phyloP scores from a whole-genome alignment of 2,797 vertebrate genomes.

The Distichodus sexfasciatus region DNA sequence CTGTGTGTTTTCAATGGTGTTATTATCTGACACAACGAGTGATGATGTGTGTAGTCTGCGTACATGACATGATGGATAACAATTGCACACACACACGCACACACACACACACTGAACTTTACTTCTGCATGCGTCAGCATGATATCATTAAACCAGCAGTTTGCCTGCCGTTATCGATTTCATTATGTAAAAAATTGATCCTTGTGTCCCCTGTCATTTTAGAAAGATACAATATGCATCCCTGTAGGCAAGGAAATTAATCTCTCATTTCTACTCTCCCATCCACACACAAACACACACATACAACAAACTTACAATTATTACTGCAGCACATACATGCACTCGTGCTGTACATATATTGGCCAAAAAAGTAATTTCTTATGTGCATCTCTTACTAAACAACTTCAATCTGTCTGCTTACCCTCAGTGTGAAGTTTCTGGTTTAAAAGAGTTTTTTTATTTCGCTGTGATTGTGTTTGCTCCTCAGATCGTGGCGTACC shows the following conservation, averaged over 20 bases:
- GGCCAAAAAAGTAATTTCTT: too few relatives aligned
- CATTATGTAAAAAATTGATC: conserved; percentile 78
- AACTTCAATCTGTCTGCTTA: neutral
- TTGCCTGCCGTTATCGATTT: conserved; percentile 65
- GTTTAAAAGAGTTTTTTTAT: neutral
- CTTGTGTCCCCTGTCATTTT: conserved; percentile 68
- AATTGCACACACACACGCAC: too few relatives aligned
- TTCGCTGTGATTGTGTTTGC: conserved; percentile 16
- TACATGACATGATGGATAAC: conserved; percentile 12
- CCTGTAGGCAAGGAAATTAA: conserved; percentile 62
- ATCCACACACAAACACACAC: conserved; percentile 34
- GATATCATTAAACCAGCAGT: conserved; percentile 59
- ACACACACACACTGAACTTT: neutral
- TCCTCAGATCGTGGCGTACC: conserved; percentile 86
- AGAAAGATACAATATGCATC: conserved; percentile 69
- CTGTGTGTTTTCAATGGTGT: conserved; percentile 8
- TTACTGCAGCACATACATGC: neutral
- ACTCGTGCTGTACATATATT: neutral
- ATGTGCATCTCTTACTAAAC: too few relatives aligned
- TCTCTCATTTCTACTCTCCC: conserved; percentile 19
- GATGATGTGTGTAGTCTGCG: neutral
- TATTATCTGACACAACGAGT: neutral
- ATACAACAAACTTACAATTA: too few relatives aligned
- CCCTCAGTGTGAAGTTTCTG: too few relatives aligned
- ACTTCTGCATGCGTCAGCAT: conserved; percentile 12